Base-by-base conservation (phyloP, 2,797 vertebrate genomes). In the Orientallactaga sibirica region DNA sequence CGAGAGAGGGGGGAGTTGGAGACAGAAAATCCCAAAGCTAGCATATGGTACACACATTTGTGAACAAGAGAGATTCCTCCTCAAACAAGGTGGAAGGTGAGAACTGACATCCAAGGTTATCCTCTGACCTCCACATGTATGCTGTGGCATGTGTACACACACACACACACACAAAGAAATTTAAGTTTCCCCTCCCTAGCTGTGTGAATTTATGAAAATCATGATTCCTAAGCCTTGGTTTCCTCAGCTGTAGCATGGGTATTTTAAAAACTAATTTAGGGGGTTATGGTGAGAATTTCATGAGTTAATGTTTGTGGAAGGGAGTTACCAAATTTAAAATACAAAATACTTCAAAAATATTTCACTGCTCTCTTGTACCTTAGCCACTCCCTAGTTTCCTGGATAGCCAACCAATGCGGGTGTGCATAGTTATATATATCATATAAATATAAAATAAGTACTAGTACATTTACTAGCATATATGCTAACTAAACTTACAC, bases 261-360 rank as follows among this genome's bases (percentile, higher is more conserved):
- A 52, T 75, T 64, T 61, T 82, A 80, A 86, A 94, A 48, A 14
- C 27, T 73, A 81, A n/a, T 48, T 48, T 48, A 48, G 48, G 41
- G 3, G 52, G 33, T 73, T n/a, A 1, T 67, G 61, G 41, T 3
- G 41, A 90, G 89, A 93, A 87, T 92, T 83, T 37, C 7, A 25
- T 70, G 76, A 94, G 48, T 68, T 92, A 33, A 79, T 79, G 20
- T 84, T 66, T 88, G 7, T 85, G 16, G 73, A 95, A 55, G 73
- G 24, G 10, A 29, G 7, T 74, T 89, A 68, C 64, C 25, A 58
- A 25, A 58, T 93, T 95, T 85, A n/a, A 94, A 92, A 37, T 41
- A 4, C 7, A 89, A 4, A 95, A 29, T 29, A 89, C 48, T 74
- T 90, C 3, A 81, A 73, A 76, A 68, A 15, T 19, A 71, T 92